Base-by-base conservation (phyloP, 2,797 vertebrate genomes). In the Tenualosa thibaudeaui region DNA sequence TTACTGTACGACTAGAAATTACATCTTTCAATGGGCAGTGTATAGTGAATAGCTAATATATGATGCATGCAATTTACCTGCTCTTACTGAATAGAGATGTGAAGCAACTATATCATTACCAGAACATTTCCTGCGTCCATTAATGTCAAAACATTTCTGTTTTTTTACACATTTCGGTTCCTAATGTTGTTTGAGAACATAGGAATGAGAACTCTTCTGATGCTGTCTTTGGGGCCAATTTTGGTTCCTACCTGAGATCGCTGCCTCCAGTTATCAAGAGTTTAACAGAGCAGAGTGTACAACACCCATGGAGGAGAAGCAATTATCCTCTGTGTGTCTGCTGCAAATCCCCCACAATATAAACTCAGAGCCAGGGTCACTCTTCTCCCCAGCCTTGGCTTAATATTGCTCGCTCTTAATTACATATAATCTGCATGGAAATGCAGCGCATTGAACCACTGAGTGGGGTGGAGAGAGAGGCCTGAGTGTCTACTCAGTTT, bases 261-360 rank as follows among this genome's bases (percentile, higher is more conserved):
- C 13, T 46, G 24, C 85, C 71, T 50, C 2, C 31, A 31, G 83
- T 31, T 81, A 78, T 17, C 3, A 49, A 51, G 50, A 7, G 7
- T 51, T 51, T 51, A 51, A 71, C 46, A 9, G 56, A 71, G 86
- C 58, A 22, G 12, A 9, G 60, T 84, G 43, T 84, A 82, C 83
- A 88, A 49, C 56, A 84, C 50, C 65, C 13, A 46, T 83, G 81
- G 81, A 78, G 81, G 82, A 49, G 82, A 88, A 22, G 7, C 68
- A 78, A 83, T 85, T 83, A 78, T 24, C 71, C 40, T n/a, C 40
- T 22, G 37, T 46, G 71, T 78, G 22, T 46, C 17, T 78, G 1
- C 71, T 75, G 31, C 40, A 15, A 75, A 17, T 40, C 31, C 5
- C 68, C 40, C 68, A 40, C 31, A 75, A 40, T 31, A 37, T 31